Evolutionary conservation across 2,113 vertebrate genomes (phyloP).

Genomic region (Tretioscincus oriximinensis): DNA sequence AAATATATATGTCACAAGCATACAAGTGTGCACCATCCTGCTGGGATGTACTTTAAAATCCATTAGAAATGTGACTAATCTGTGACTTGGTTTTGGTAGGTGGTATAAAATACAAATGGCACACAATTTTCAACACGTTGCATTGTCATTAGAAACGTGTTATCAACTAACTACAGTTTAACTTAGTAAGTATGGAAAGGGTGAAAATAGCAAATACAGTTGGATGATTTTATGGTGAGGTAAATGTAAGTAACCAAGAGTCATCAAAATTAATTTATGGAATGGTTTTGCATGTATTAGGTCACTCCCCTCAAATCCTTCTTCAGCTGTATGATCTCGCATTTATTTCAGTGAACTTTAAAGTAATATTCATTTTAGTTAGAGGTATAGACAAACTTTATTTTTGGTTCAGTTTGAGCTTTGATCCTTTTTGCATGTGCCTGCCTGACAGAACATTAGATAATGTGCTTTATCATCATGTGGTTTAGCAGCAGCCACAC

Average conservation of each 20-base stretch:
- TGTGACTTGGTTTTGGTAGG: slow-evolving; percentile 43
- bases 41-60: slow-evolving; percentile 51
- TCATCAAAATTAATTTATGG: not conserved
- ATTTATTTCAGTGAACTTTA: not conserved
- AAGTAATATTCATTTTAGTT: not conserved
- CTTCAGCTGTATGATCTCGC: not conserved
- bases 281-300: not conserved
- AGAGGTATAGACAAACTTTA: no score
- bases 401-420: no score
- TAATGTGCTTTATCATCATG: no score
- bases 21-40: not conserved
- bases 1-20: slow-evolving; percentile 13
- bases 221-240: not conserved
- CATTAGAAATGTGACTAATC: slow-evolving; percentile 43
- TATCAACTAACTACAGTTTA: not conserved
- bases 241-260: not conserved
- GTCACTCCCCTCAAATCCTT: not conserved
- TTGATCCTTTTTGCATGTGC: no score
- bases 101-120: slow-evolving; percentile 28
- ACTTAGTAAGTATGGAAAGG: slow-evolving; percentile 5
- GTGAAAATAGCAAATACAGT: not conserved
- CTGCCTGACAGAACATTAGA: no score
- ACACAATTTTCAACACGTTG: slow-evolving; percentile 4
- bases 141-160: slow-evolving; percentile 7
- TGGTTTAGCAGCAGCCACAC: no score